Conservation (phyloP, 2,888 invertebrate species). For the Teinopalpus imperialis region DNA sequence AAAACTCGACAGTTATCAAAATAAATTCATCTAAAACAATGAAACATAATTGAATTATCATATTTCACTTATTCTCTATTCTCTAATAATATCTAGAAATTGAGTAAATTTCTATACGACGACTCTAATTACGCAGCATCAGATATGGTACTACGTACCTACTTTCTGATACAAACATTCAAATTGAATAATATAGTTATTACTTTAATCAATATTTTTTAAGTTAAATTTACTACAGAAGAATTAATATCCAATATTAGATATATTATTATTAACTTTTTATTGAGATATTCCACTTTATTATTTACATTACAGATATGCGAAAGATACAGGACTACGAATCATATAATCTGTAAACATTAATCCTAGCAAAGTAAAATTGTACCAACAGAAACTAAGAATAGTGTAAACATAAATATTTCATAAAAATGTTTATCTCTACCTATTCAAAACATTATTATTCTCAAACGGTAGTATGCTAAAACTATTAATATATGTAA, state of each 20-base stretch:
- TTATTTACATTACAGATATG: constrained; percentile 18
- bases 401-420: not conserved
- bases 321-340: constrained; percentile 10
- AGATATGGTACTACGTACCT: constrained; percentile 29
- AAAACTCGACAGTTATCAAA: constrained; percentile 68
- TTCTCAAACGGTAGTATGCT: not conserved
- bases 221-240: constrained; percentile 16
- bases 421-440: constrained; percentile 12
- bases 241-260: constrained; percentile 13
- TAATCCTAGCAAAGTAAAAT: not conserved
- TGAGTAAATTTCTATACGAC: constrained; percentile 67
- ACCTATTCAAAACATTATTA: constrained; percentile 19
- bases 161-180: constrained; percentile 13
- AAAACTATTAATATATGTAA: no score
- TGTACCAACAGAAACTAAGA: not conserved
- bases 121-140: constrained; percentile 53
- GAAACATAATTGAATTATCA: constrained; percentile 42
- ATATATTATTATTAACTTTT: constrained; percentile 18
- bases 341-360: constrained; percentile 5
- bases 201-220: constrained; percentile 19
- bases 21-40: constrained; percentile 70
- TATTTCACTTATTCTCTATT: constrained; percentile 46
- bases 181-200: constrained; percentile 6
- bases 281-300: constrained; percentile 10
- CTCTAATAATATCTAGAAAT: constrained; percentile 52